A percentile compares a stretch with the other conserved stretches of the same genome.
phyloP scores from a whole-genome alignment of 2,113 vertebrate species.

The Pollachius pollachius region DNA sequence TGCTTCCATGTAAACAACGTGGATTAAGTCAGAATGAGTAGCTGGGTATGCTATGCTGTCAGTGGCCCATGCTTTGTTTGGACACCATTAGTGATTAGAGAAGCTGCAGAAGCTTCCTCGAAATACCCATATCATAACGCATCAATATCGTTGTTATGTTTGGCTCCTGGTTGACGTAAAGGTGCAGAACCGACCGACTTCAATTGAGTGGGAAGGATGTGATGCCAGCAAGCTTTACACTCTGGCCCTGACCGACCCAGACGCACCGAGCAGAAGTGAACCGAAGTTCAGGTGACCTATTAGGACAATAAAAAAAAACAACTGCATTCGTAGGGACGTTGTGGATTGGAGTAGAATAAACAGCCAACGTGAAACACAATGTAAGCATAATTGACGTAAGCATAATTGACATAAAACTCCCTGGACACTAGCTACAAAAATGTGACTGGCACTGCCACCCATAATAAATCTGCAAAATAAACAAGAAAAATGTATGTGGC shows the following conservation, averaged over 20 bases:
- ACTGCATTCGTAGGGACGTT: too few species aligned
- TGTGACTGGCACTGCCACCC: too few species aligned
- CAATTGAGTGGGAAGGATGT: conserved; percentile 84
- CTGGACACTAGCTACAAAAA: too few species aligned
- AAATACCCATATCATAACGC: too few species aligned
- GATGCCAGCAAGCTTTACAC: conserved; percentile 87
- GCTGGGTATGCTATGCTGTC: background rate
- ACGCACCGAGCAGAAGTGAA: conserved; percentile 90
- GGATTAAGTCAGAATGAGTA: background rate
- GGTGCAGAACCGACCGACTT: conserved; percentile 87
- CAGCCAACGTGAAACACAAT: too few species aligned
- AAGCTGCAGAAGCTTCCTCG: too few species aligned
- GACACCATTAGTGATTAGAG: too few species aligned
- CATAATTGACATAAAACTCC: too few species aligned
- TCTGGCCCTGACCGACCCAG: conserved; percentile 88
- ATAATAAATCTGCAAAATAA: too few species aligned
- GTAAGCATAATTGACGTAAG: too few species aligned
- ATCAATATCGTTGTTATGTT: background rate
- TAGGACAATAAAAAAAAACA: background rate
- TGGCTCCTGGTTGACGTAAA: conserved; percentile 39
- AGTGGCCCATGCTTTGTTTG: background rate
- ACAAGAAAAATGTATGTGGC: too few species aligned
- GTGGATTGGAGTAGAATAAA: too few species aligned
- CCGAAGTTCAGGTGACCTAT: conserved; percentile 85
- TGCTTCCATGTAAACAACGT: background rate